Conservation (phyloP, 2,888 invertebrate genomes). For the Drosophila eohydei region DNA sequence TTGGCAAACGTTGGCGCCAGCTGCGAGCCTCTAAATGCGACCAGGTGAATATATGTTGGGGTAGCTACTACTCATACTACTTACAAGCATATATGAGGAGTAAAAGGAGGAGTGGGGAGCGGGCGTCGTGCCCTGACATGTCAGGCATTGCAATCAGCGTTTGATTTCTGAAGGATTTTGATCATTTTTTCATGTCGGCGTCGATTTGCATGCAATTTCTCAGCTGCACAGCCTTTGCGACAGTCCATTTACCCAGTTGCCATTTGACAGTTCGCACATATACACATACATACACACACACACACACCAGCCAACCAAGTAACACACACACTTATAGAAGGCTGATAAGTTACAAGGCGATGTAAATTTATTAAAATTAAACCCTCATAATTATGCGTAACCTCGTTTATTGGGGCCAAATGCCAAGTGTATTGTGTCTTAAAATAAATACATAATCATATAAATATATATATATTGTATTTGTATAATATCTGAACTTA, state of each 20-base stretch:
- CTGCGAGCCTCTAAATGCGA: slow-evolving; percentile 60
- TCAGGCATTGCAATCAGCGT: slow-evolving; percentile 70
- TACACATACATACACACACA: slow-evolving; percentile 1
- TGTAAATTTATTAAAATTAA: slow-evolving; percentile 71
- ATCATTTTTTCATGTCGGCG: slow-evolving; percentile 70
- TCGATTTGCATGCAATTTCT: slow-evolving; percentile 63
- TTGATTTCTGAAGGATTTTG: slow-evolving; percentile 78
- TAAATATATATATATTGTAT: not conserved
- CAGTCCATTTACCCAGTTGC: slow-evolving; percentile 59
- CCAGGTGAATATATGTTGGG: slow-evolving; percentile 44
- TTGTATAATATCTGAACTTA: not conserved
- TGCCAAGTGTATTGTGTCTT: slow-evolving; percentile 40
- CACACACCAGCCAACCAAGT: not conserved
- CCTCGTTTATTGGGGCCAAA: slow-evolving; percentile 63
- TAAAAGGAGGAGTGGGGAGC: not conserved
- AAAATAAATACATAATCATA: slow-evolving; percentile 42
- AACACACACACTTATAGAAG: not conserved
- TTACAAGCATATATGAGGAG: not conserved
- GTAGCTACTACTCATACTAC: slow-evolving; percentile 12
- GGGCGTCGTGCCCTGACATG: slow-evolving; percentile 51
- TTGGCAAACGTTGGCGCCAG: slow-evolving; percentile 68
- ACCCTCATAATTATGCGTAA: slow-evolving; percentile 65
- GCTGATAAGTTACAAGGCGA: slow-evolving; percentile 48
- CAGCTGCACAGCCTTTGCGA: slow-evolving; percentile 37
- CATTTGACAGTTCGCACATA: slow-evolving; percentile 41